Conservation (phyloP, 2,113 vertebrate genomes). For the Coptodon rendalli region DNA sequence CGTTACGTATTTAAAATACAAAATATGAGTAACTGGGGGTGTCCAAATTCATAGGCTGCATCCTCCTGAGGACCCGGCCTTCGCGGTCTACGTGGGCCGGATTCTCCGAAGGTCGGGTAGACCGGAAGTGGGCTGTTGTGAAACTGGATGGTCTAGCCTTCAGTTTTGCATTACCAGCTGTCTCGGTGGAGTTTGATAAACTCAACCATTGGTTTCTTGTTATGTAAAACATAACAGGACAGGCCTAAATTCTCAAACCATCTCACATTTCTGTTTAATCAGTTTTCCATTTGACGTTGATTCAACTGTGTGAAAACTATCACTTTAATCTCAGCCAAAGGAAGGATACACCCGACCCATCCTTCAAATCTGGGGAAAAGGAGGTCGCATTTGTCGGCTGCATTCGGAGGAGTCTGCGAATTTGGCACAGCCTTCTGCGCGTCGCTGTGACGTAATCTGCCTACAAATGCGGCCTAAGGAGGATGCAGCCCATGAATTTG, state of each 20-base stretch:
- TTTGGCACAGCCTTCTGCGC: neutral
- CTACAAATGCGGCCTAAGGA: neutral
- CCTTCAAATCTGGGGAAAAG: neutral
- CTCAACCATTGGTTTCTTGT: neutral
- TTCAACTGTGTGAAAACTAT: neutral
- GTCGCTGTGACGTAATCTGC: neutral
- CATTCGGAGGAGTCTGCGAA: neutral
- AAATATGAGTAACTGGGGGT: neutral
- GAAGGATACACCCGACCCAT: rapidly evolving
- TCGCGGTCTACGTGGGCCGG: neutral
- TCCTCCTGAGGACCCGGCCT: neutral
- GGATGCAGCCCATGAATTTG: neutral
- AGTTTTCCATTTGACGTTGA: neutral
- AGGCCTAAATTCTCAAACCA: neutral
- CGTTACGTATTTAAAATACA: neutral
- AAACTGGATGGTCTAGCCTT: neutral
- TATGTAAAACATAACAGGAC: neutral
- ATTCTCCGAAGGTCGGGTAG: neutral
- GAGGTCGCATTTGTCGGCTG: neutral
- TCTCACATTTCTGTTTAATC: neutral
- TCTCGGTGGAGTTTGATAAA: neutral
- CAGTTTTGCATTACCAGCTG: neutral
- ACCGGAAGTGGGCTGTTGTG: neutral
- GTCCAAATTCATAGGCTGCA: neutral
- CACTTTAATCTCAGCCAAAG: neutral